These are phyloP conservation scores for Drosophila prosaltans DNA, from an alignment of 1,140 invertebrate species.

Conservation along the genomic window DNA sequence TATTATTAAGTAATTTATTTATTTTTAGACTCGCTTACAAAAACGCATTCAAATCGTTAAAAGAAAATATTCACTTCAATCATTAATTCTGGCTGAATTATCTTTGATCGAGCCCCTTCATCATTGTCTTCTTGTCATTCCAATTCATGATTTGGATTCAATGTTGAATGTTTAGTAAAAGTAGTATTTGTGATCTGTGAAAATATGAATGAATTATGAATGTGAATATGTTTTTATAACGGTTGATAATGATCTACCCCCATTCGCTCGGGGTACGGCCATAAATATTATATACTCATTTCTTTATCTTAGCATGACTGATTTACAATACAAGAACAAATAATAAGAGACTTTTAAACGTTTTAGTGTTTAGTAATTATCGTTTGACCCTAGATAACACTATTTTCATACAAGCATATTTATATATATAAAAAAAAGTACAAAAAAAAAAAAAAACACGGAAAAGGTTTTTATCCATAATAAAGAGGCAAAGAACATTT, in stretches of 20 bases:
- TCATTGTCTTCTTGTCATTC: too few relatives aligned
- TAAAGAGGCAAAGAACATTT: not conserved
- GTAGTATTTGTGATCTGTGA: not conserved
- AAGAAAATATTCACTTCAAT: too few relatives aligned
- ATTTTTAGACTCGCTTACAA: too few relatives aligned
- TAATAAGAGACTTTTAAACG: not conserved
- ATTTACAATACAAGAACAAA: not conserved
- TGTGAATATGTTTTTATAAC: not conserved
- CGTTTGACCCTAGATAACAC: not conserved
- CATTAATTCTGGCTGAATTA: too few relatives aligned
- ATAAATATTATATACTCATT: not conserved
- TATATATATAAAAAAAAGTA: not conserved
- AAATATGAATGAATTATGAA: not conserved
- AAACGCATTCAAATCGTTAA: too few relatives aligned
- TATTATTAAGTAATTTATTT: too few relatives aligned
- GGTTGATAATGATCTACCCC: not conserved
- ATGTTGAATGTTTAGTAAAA: too few relatives aligned
- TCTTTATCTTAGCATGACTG: not conserved
- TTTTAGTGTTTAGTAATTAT: not conserved
- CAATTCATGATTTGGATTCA: too few relatives aligned
- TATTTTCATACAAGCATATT: too few relatives aligned
- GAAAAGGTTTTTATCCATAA: not conserved
- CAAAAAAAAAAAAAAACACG: not conserved
- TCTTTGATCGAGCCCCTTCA: too few relatives aligned
- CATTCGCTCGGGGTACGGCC: not conserved